Percentiles rank a stretch among this genome's conserved stretches.
Conservation (phyloP, 1,140 invertebrate species). For the Mesaphorura yosii region DNA sequence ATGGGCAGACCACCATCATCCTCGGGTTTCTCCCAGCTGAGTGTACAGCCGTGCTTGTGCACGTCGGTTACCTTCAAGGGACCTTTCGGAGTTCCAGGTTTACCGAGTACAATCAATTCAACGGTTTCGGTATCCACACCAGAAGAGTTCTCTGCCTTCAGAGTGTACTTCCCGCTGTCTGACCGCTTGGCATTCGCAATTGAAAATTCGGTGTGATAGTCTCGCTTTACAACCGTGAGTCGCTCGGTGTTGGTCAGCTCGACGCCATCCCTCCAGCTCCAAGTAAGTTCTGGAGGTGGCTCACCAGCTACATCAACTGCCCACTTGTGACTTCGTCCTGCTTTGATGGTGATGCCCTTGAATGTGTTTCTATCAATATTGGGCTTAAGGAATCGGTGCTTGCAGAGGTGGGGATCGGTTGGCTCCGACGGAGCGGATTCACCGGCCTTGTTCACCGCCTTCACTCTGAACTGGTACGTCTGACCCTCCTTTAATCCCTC, state of each 20-base stretch:
- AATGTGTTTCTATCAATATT: constrained; percentile 83
- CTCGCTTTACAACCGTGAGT: constrained; percentile 76
- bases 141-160: constrained; percentile 77
- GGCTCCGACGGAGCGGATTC: constrained; percentile 86
- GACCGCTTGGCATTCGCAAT: constrained; percentile 68
- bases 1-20: constrained; percentile 89
- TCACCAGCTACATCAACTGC: constrained; percentile 81
- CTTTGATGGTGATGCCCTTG: constrained; percentile 72
- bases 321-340: constrained; percentile 82
- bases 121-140: constrained; percentile 80
- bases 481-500: constrained; percentile 84
- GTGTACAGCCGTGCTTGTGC: constrained; percentile 70
- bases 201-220: constrained; percentile 82
- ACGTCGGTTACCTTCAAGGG: constrained; percentile 78
- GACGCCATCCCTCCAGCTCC: constrained; percentile 74
- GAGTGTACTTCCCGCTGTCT: constrained; percentile 82
- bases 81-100: constrained; percentile 58
- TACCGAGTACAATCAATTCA: constrained; percentile 79
- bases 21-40: constrained; percentile 78
- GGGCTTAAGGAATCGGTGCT: constrained; percentile 85
- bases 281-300: constrained; percentile 70
- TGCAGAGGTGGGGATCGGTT: constrained; percentile 82
- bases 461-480: constrained; percentile 83
- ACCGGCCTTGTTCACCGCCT: constrained; percentile 58
- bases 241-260: constrained; percentile 67